These are phyloP conservation scores for Redunca redunca DNA, from an alignment of 2,113 vertebrate genomes.

Conservation along the genomic window DNA sequence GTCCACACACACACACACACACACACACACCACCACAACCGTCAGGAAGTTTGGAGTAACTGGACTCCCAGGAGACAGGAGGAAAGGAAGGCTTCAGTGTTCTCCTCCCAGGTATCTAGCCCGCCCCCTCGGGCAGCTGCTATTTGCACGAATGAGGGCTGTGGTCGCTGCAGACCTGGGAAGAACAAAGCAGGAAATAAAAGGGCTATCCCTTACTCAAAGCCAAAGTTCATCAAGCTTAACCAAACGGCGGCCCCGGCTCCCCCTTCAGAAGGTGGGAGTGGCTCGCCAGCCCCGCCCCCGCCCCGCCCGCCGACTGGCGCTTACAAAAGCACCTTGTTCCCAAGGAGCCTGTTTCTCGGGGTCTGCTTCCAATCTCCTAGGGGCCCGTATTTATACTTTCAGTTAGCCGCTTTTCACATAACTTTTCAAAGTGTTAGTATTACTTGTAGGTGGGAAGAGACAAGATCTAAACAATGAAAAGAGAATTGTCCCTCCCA, in stretches of 20 bases:
- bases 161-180: not conserved
- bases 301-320: not conserved
- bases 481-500: not conserved
- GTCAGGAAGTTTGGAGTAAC: not conserved
- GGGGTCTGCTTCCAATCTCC: not conserved
- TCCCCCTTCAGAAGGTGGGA: not conserved
- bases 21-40: not conserved
- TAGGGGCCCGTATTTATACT: not conserved
- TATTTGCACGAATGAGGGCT: not conserved
- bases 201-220: not conserved
- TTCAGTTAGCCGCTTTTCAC: not conserved
- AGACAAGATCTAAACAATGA: not conserved
- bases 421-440: not conserved
- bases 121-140: not conserved
- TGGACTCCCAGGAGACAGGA: rapidly evolving
- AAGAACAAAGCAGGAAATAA: not conserved
- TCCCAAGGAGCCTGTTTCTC: conserved; percentile 31
- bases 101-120: not conserved
- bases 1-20: not conserved
- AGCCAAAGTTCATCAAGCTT: not conserved
- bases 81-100: not conserved
- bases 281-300: rapidly evolving
- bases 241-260: not conserved
- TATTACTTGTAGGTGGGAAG: not conserved
- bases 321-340: not conserved